These are phyloP conservation scores for Gnathonemus longibarbis DNA, from an alignment of 2,113 vertebrate species.

Conservation along the genomic window DNA sequence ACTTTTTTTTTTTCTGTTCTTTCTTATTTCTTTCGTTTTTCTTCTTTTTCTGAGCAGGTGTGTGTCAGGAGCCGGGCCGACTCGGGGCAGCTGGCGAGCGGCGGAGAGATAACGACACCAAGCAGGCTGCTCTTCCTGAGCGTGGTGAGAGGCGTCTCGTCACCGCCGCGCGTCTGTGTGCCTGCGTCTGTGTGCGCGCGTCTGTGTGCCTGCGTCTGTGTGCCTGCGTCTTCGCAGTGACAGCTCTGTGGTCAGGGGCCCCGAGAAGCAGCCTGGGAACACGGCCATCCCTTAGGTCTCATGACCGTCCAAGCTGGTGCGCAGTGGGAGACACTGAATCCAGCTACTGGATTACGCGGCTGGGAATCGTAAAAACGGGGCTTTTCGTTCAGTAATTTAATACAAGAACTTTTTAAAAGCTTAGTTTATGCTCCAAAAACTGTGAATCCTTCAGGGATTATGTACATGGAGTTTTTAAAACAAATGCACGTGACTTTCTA, in stretches of 20 bases:
- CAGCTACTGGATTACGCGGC: not conserved
- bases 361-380: not conserved
- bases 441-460: not conserved
- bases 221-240: not conserved
- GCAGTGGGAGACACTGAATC: not conserved
- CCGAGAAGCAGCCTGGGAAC: constrained; percentile 53
- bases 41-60: constrained; percentile 7
- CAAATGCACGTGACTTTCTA: not conserved
- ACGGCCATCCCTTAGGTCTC: constrained; percentile 52
- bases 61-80: not conserved
- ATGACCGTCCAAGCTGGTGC: constrained; percentile 28
- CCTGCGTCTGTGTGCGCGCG: not conserved
- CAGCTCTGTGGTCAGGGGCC: constrained; percentile 39
- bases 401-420: not conserved
- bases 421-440: not conserved
- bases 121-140: constrained; percentile 1
- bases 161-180: not conserved
- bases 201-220: not conserved
- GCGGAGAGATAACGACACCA: not conserved
- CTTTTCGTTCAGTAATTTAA: not conserved
- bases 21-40: not conserved
- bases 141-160: not conserved
- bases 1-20: not conserved
- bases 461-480: not conserved
- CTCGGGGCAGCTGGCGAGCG: not conserved